Evolutionary conservation across 2,888 invertebrate species (phyloP), one percentile per base, ranked within the genome.

Genomic region (Pseudolycoriella hygida): DNA sequence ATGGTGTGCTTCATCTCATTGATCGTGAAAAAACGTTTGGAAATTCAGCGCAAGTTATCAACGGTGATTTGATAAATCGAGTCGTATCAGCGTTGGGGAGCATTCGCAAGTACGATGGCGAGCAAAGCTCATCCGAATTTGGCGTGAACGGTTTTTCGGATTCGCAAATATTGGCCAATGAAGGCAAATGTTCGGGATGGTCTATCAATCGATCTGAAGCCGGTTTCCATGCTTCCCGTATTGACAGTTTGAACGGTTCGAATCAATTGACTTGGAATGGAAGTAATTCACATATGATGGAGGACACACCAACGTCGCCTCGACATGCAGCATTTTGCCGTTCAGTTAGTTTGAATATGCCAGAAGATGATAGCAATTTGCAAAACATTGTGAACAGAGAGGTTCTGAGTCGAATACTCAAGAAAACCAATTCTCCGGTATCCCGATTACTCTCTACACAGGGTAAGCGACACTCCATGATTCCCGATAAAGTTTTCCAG

Each of bases 71-170:
- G 2, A 59, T 87, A 45, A 78, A 81, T 1, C 74, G 80, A 57
- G 77, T 88, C 39, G 84, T 85, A 0, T 79, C 80, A 54, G 82
- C 85, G 11, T 61, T 87, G 47, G 83, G 83, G 17, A 76, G 70
- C 3, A 67, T 74, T 8, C 63, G 65, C 45, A 56, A 71, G 40
- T 65, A 64, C 38, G 66, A 67, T 17, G 65, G 67, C 6, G 52
- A 47, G 5, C 44, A 51, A 4, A 52, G 51, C 45, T 47, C 50
- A 3, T 44, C 52, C 15, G 53, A 44, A 42, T 55, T 57, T 32
- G 76, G 77, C 1, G 68, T 80, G 39, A 72, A 83, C 53, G 74
- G 80, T 43, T 82, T 85, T 59, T 73, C 74, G 12, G 84, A 85
- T 55, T 74, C 74, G 1, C 76, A 82, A 51, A 84, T 86, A 45